These are phyloP conservation scores for Zapornia atra DNA, from an alignment of 2,113 vertebrate genomes.

Conservation along the genomic window DNA sequence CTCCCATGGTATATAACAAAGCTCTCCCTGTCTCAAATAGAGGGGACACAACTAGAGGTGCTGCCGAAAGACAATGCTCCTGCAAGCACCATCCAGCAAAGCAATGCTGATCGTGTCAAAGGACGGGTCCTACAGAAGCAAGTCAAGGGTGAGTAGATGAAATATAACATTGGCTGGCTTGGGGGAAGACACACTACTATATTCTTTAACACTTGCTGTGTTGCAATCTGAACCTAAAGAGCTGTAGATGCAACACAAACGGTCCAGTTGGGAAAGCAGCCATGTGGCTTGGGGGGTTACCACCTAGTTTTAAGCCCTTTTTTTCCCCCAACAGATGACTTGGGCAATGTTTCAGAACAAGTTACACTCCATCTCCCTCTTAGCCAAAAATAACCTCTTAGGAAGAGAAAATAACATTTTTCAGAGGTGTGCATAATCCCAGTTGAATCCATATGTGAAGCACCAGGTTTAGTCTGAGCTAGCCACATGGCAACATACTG, in stretches of 20 bases:
- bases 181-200: neutral
- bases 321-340: neutral
- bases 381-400: neutral
- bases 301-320: neutral
- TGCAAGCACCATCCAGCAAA: slow-evolving; percentile 49
- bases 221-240: neutral
- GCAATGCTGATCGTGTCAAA: neutral
- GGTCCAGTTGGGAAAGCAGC: neutral
- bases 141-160: slow-evolving; percentile 45
- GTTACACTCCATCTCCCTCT: neutral
- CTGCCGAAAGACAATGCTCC: slow-evolving; percentile 28
- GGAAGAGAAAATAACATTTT: neutral
- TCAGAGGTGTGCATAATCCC: neutral
- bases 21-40: neutral
- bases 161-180: neutral
- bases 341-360: neutral
- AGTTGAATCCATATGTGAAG: neutral
- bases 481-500: neutral
- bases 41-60: slow-evolving; percentile 14
- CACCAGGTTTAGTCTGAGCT: neutral
- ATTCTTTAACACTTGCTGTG: neutral
- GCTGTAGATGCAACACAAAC: neutral
- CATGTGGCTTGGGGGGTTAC: neutral
- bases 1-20: neutral
- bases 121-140: slow-evolving; percentile 28